phyloP scores from a whole-genome alignment of 2,888 invertebrate genomes.

The Aporophyla nigra region DNA sequence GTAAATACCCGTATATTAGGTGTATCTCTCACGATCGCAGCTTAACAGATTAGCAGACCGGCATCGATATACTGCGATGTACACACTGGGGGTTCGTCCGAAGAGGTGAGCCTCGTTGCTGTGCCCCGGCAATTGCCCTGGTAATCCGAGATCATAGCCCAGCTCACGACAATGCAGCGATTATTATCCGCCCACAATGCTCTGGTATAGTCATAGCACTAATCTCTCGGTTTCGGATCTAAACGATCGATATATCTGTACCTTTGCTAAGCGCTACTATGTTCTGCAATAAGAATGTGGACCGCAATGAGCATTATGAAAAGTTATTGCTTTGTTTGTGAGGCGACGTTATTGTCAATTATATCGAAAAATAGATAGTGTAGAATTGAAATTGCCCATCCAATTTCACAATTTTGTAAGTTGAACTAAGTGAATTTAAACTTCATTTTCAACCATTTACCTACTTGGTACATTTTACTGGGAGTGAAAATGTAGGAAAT shows the following conservation, averaged over 20 bases:
- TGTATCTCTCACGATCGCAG: constrained; percentile 63
- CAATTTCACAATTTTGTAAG: constrained; percentile 11
- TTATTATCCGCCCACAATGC: constrained; percentile 66
- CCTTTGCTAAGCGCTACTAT: constrained; percentile 28
- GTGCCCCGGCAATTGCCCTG: constrained; percentile 57
- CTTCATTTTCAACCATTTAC: constrained; percentile 8
- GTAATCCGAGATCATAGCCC: constrained; percentile 69
- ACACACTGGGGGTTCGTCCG: constrained; percentile 16
- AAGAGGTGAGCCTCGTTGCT: constrained; percentile 45
- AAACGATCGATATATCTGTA: constrained; percentile 54
- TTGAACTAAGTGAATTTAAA: constrained; percentile 31
- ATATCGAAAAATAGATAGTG: constrained; percentile 9
- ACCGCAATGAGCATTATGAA: constrained; percentile 23
- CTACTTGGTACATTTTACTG: not conserved
- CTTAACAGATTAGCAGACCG: constrained; percentile 65
- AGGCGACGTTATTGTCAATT: constrained; percentile 19
- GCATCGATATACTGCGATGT: constrained; percentile 46
- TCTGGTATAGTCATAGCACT: constrained; percentile 53
- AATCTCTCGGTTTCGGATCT: constrained; percentile 41
- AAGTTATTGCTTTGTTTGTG: constrained; percentile 34
- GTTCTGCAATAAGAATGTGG: constrained; percentile 25
- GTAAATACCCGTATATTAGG: constrained; percentile 65
- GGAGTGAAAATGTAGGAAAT: not conserved
- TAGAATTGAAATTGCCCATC: constrained; percentile 10
- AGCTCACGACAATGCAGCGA: constrained; percentile 64